Evolutionary conservation across 2,113 vertebrate species (phyloP).

Genomic region (Eonycteris spelaea): DNA sequence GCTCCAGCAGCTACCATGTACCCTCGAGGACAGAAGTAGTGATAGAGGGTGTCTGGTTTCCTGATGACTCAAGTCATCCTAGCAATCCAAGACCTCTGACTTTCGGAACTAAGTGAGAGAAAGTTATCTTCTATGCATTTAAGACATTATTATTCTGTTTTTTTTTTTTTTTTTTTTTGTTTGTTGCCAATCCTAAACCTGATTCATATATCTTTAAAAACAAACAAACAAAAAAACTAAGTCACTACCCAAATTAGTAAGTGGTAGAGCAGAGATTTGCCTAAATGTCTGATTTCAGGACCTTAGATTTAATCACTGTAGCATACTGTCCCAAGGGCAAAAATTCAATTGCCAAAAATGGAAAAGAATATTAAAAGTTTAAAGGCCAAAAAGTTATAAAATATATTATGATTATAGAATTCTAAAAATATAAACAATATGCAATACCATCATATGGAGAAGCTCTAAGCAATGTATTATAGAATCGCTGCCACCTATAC

Average conservation of each 20-base stretch:
- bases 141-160: not conserved
- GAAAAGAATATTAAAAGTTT: not conserved
- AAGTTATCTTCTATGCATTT: not conserved
- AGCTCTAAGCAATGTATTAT: not conserved
- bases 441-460: not conserved
- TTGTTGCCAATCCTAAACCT: not conserved
- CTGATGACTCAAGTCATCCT: not conserved
- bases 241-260: not conserved
- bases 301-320: not conserved
- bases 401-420: not conserved
- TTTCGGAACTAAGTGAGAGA: not conserved
- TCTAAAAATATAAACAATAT: not conserved
- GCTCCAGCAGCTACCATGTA: not conserved
- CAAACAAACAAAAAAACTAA: not conserved
- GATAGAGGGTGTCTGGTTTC: not conserved
- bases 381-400: not conserved
- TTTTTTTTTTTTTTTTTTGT: not conserved
- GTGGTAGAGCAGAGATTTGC: not conserved
- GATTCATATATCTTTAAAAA: not conserved
- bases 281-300: not conserved
- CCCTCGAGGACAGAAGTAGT: not conserved
- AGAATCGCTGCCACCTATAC: not conserved
- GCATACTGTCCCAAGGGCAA: not conserved
- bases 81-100: not conserved
- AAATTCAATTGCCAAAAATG: not conserved